Evolutionary conservation across 30 jellyfish, hydroid and myxozoan species (phyloP), one percentile per base, ranked within the genome.

Genomic region (Aurelia aurita complex sp. Pacific): DNA sequence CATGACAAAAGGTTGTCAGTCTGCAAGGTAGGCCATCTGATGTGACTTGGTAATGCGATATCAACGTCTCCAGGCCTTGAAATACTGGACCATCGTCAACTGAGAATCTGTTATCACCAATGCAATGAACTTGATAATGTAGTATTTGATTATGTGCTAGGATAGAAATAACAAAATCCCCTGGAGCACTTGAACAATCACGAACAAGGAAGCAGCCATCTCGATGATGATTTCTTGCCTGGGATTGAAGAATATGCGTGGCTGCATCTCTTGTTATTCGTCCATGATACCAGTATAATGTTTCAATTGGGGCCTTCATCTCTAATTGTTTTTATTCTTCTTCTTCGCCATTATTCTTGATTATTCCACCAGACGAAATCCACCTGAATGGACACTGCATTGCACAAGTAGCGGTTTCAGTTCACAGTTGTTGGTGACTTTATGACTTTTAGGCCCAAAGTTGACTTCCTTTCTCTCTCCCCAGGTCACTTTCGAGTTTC

Each of bases 11-110:
- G 13, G 88, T 65, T 18, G 96, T 80, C 71, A 92, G 77, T 67
- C 87, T 80, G 66, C 94, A 92, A 9, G 98, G 98, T 35, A 92
- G 73, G 33, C 98, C 98, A 67, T 92, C 98, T 0, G 98, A 72
- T n/a, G 55, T 80, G 7, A 75, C 89, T 74, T 84, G 82, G 63
- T 92, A 92, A 66, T 92, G 96, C 0, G 94, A 72, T 36, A 84
- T 77, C 52, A 92, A 69, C 4, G 96, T 63, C 67, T 92, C 98
- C 4, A 92, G 88, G 34, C 98, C 98, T 52, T 92, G 94, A 74
- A 92, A 92, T 6, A 92, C 69, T 29, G 98, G 98, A 33, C 98
- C 98, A 81, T 92, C 88, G 69, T 92, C 98, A 11, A 92, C 87
- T 35, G 93, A 86, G 60, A 92, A 92, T 62, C 83, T 81, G 64